A percentile compares a stretch with the other conserved stretches of the same genome.
These are phyloP conservation scores for Carduelis carduelis DNA, from an alignment of 2,797 vertebrate genomes.

Conservation along the genomic window DNA sequence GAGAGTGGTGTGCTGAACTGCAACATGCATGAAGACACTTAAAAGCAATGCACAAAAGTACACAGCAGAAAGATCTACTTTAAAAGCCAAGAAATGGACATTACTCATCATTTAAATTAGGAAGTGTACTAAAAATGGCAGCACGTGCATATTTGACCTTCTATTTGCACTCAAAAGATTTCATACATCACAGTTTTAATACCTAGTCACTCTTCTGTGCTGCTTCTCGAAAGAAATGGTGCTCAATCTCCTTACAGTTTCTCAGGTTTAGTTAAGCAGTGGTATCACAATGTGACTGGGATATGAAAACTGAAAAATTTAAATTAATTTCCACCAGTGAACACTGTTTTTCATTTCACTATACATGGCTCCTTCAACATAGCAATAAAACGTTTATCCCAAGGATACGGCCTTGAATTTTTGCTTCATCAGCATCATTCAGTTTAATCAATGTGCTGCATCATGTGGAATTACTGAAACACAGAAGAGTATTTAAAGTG, in stretches of 20 bases:
- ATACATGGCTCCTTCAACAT: background rate
- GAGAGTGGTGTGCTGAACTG: background rate
- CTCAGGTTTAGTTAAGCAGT: background rate
- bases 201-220: background rate
- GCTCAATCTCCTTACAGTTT: background rate
- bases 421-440: background rate
- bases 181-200: background rate
- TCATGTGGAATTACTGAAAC: background rate
- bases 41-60: background rate
- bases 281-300: background rate
- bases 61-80: background rate
- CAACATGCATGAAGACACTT: background rate
- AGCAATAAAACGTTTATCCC: background rate
- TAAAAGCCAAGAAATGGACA: background rate
- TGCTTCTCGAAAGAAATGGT: background rate
- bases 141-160: background rate
- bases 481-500: background rate
- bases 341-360: background rate
- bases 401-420: background rate
- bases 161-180: background rate
- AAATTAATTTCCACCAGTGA: background rate
- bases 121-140: background rate
- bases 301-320: background rate
- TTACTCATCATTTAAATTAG: background rate
- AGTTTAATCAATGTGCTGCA: background rate